Conservation (phyloP, 2,797 vertebrate species). For the Fistularia tabacaria region DNA sequence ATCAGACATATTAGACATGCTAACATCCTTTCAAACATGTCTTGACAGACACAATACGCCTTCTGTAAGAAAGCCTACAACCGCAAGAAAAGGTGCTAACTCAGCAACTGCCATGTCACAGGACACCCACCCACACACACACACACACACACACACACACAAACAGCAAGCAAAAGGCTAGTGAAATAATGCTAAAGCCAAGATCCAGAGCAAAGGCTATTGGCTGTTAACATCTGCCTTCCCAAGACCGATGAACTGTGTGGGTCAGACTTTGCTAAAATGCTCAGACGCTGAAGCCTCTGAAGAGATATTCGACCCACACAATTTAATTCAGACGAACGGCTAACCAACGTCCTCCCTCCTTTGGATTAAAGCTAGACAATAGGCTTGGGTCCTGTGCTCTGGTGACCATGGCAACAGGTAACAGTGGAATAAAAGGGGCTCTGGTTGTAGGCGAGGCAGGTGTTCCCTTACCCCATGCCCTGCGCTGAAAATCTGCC, state of each 20-base stretch:
- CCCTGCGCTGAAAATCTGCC: slow-evolving; percentile 97
- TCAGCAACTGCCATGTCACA: slow-evolving; percentile 18
- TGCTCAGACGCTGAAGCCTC: slow-evolving; percentile 23
- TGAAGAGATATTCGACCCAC: slow-evolving; percentile 31
- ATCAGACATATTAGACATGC: too few species aligned
- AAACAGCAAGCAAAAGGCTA: slow-evolving; percentile 20
- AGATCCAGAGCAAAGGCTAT: slow-evolving; percentile 28
- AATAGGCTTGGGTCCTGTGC: slow-evolving; percentile 66
- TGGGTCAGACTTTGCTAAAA: slow-evolving; percentile 3
- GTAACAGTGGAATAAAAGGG: slow-evolving; percentile 63
- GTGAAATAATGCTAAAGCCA: slow-evolving; percentile 13
- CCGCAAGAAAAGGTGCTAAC: slow-evolving; percentile 15
- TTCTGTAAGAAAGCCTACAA: slow-evolving; percentile 7
- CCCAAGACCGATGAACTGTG: too few species aligned
- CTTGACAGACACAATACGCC: too few species aligned
- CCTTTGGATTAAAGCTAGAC: slow-evolving; percentile 62
- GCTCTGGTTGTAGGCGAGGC: slow-evolving; percentile 41
- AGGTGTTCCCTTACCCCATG: slow-evolving; percentile 91
- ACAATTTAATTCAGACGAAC: slow-evolving; percentile 26
- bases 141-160: slow-evolving; percentile 13
- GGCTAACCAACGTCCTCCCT: slow-evolving; percentile 43
- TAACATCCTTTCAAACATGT: too few species aligned
- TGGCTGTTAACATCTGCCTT: slow-evolving; percentile 14
- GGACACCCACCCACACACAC: slow-evolving; percentile 8
- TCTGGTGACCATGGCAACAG: slow-evolving; percentile 72